Base-by-base conservation (phyloP, 2,113 vertebrate species). In the Spermophilus dauricus region DNA sequence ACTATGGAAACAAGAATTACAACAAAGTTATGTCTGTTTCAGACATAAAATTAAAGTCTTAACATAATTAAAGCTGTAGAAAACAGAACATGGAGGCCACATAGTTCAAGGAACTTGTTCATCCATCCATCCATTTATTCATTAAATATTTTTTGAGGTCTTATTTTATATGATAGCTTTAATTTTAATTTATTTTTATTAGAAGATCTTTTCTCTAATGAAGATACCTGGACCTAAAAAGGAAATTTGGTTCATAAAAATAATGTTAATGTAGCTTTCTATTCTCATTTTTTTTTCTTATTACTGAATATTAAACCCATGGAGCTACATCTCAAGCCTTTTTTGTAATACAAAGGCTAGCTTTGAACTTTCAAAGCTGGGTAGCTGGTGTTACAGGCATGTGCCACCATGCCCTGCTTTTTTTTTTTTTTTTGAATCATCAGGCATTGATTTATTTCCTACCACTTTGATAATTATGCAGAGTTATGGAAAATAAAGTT, bases 101-200 rank as follows among this genome's bases (percentile, higher is more conserved):
- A 77, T 20, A 82, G 56, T 65, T 37, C 86, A 63, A 94, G 70
- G 32, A 63, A 34, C 42, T 45, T 80, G 48, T 70, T 94, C 13
- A 83, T 77, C 80, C 11, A 82, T 77, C 42, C 32, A 78, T 53
- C 53, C 80, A 83, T 58, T 75, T 16, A 53, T 53, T 53, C 51
- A 53, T 53, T 30, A 80, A 11, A 12, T 81, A 76, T 58, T 51
- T 82, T 75, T 24, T 63, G 65, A 81, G 26, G 20, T 85, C 37
- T 53, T 78, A 3, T 78, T 83, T 93, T 94, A 82, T 37, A 30
- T 65, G 32, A 34, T 69, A 73, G 56, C 56, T 58, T 58, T 83
- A 70, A 70, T 30, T 91, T 82, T 65, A 51, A 56, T 78, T 94
- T 86, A 67, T 10, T 86, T 94, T 58, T 77, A 67, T 95, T 82